Evolutionary conservation across 2,113 vertebrate genomes (phyloP).

Genomic region (Pedionomus torquatus): DNA sequence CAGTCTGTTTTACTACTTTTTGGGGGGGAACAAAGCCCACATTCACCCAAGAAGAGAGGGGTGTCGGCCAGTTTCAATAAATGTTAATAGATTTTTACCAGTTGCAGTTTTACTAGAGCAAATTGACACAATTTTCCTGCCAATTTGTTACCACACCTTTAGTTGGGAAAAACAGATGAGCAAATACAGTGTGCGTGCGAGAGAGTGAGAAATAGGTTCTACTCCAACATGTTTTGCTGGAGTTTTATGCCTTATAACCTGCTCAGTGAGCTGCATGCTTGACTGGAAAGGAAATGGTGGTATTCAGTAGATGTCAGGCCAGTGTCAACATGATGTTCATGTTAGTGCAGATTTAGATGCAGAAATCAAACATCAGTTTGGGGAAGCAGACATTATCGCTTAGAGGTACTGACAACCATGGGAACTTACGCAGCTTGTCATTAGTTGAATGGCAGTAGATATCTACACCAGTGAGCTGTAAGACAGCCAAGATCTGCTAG

Average conservation of each 20-base stretch:
- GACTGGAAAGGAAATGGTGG: slow-evolving; percentile 11
- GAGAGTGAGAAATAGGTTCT: not conserved
- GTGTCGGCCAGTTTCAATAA: not conserved
- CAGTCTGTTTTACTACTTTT: slow-evolving; percentile 10
- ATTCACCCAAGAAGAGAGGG: not conserved
- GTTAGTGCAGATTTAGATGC: not conserved
- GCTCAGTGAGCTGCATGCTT: not conserved
- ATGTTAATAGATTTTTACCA: not conserved
- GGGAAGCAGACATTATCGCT: not conserved
- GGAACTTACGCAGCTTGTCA: not conserved
- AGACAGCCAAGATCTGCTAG: not conserved
- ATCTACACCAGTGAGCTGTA: not conserved
- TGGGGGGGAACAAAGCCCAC: not conserved
- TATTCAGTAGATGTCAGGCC: not conserved
- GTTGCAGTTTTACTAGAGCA: not conserved
- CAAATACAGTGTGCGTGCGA: not conserved
- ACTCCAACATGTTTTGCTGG: not conserved
- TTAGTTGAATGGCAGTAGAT: not conserved
- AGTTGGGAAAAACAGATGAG: not conserved
- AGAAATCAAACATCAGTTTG: not conserved
- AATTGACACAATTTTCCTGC: not conserved
- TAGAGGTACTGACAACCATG: not conserved
- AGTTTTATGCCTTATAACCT: not conserved
- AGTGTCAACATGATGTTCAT: not conserved
- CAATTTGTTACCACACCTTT: not conserved